Evolutionary conservation across 2,113 vertebrate genomes (phyloP).

Genomic region (Cephalopholis sonnerati): DNA sequence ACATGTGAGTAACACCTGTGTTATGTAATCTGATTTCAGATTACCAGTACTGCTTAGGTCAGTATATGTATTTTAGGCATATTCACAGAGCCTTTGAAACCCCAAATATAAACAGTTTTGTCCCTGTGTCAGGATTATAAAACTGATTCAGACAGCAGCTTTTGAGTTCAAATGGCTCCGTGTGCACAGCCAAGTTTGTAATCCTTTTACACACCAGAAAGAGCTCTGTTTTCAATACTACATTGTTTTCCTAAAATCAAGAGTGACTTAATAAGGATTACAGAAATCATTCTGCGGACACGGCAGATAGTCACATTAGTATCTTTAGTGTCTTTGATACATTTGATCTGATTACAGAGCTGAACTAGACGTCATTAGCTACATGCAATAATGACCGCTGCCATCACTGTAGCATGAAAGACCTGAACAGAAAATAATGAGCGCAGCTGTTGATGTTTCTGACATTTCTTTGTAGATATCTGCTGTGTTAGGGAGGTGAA

Average conservation of each 20-base stretch:
- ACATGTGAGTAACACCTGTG: slow-evolving; percentile 68
- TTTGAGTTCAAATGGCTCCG: slow-evolving; percentile 41
- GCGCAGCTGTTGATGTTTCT: slow-evolving; percentile 50
- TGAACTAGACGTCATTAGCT: background rate
- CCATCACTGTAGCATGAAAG: background rate
- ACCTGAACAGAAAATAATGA: background rate
- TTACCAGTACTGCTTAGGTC: slow-evolving; percentile 49
- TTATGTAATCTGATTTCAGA: slow-evolving; percentile 70
- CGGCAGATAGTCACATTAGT: background rate
- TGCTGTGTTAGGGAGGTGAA: background rate
- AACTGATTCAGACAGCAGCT: slow-evolving; percentile 18
- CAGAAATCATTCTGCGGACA: slow-evolving; percentile 27
- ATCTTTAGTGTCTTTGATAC: slow-evolving; percentile 26
- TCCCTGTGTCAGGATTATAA: slow-evolving; percentile 1
- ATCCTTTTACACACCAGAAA: slow-evolving; percentile 82
- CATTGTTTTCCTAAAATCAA: slow-evolving; percentile 50
- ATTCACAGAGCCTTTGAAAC: background rate
- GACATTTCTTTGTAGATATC: slow-evolving; percentile 49
- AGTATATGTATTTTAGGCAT: slow-evolving; percentile 20
- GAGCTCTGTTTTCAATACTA: slow-evolving; percentile 63
- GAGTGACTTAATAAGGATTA: slow-evolving; percentile 58
- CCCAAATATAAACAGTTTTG: background rate
- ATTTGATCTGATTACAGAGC: slow-evolving; percentile 31
- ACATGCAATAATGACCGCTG: background rate
- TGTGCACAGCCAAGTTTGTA: slow-evolving; percentile 53